Evolutionary conservation across 2,888 invertebrate species (phyloP).

Genomic region (Trachelus iudaicus): DNA sequence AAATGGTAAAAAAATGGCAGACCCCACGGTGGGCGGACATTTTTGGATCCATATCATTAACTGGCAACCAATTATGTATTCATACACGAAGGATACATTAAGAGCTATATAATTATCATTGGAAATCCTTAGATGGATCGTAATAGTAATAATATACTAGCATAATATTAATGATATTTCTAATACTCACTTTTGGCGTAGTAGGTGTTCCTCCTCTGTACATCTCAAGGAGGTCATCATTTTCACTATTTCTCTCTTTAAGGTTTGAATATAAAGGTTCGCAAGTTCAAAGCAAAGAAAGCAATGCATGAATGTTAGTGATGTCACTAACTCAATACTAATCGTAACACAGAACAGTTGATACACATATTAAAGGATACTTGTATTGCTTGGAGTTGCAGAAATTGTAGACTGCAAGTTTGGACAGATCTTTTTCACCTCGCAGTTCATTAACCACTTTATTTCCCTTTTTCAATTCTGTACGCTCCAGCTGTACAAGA

Average conservation of each 20-base stretch:
- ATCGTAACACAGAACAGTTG: not conserved
- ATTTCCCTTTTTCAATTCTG: constrained; percentile 25
- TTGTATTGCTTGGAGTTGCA: constrained; percentile 8
- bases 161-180: not conserved
- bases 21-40: not conserved
- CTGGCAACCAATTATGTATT: not conserved
- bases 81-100: not conserved
- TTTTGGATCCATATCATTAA: not conserved
- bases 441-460: constrained; percentile 3
- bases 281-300: not conserved
- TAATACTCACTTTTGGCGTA: constrained; percentile 42
- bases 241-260: constrained; percentile 21
- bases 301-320: not conserved
- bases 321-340: not conserved
- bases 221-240: constrained; percentile 44
- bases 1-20: not conserved
- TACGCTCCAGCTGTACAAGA: constrained; percentile 44
- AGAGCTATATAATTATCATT: not conserved
- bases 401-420: constrained; percentile 12
- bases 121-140: not conserved
- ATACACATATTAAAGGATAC: constrained; percentile 44
- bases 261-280: not conserved
- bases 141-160: not conserved
- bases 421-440: constrained; percentile 8
- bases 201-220: constrained; percentile 40